Evolutionary conservation across 2,888 invertebrate genomes (phyloP).

Genomic region (Barypeithes pellucidus): DNA sequence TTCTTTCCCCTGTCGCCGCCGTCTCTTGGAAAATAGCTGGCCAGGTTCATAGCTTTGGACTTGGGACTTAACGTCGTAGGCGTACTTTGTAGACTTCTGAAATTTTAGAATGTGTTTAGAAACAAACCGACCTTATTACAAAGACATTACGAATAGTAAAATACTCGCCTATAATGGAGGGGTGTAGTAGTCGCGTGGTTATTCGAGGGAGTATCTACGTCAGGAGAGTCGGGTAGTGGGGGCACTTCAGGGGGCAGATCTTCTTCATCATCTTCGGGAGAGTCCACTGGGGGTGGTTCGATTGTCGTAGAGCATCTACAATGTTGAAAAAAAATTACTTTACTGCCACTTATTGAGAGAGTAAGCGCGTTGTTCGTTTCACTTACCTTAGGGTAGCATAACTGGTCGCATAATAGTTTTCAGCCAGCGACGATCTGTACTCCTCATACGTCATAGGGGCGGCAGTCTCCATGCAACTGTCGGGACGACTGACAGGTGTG

Average conservation of each 20-base stretch:
- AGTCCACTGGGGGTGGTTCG: constrained; percentile 57
- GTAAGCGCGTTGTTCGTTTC: neutral
- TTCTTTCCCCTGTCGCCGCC: constrained; percentile 71
- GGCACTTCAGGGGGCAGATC: constrained; percentile 65
- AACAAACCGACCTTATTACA: no score
- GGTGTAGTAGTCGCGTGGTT: constrained; percentile 2
- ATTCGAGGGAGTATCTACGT: constrained; percentile 56
- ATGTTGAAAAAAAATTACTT: neutral
- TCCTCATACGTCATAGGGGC: constrained; percentile 71
- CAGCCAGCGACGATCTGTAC: constrained; percentile 74
- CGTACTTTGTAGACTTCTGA: constrained; percentile 68
- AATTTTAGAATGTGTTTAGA: no score
- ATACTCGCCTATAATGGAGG: constrained; percentile 24
- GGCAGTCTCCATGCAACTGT: constrained; percentile 64
- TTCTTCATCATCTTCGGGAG: constrained; percentile 51
- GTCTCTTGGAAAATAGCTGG: constrained; percentile 70
- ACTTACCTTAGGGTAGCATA: constrained; percentile 70
- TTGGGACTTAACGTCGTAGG: constrained; percentile 67
- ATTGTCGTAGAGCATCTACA: constrained; percentile 57
- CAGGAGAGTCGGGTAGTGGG: constrained; percentile 67
- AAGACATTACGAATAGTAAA: no score
- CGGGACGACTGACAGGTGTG: constrained; percentile 68
- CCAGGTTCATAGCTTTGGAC: constrained; percentile 68
- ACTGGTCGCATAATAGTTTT: constrained; percentile 72
- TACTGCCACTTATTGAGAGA: neutral